These are phyloP conservation scores for Callyntrura sp. DNA, from an alignment of 2,888 invertebrate genomes.

Conservation along the genomic window DNA sequence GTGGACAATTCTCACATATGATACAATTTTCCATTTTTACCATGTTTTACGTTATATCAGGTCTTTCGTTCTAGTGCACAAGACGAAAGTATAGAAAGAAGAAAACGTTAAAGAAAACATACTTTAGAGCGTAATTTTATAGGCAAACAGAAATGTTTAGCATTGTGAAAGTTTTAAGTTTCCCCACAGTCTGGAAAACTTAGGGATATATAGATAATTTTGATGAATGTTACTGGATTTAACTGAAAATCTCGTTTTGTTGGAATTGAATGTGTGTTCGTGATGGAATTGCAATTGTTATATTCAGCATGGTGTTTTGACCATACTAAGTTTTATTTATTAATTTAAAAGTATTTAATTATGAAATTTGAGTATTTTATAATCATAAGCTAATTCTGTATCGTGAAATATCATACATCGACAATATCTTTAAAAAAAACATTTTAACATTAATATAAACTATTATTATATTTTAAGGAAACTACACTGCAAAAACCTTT, in stretches of 20 bases:
- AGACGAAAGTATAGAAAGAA: background rate
- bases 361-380: constrained; percentile 36
- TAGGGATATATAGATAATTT: constrained; percentile 4
- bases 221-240: constrained; percentile 10
- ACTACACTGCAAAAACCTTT: constrained; percentile 19
- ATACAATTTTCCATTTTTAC: constrained; percentile 61
- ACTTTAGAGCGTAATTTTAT: background rate
- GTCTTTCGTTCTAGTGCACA: constrained; percentile 67
- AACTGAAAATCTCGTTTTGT: constrained; percentile 6
- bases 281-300: constrained; percentile 15
- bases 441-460: constrained; percentile 9
- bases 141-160: background rate
- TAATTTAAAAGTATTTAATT: constrained; percentile 38
- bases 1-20: constrained; percentile 5
- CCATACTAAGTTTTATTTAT: constrained; percentile 10
- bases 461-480: constrained; percentile 35
- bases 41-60: constrained; percentile 53
- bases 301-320: constrained; percentile 18
- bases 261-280: background rate
- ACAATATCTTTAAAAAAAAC: constrained; percentile 45
- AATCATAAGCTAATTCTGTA: constrained; percentile 14
- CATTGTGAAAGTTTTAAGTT: background rate
- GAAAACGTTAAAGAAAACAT: background rate
- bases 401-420: constrained; percentile 49
- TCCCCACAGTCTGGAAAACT: background rate